Percentiles rank a stretch among this genome's conserved stretches.
Conservation (phyloP, 2,888 invertebrate genomes). For the Hydrotaea diabolus region DNA sequence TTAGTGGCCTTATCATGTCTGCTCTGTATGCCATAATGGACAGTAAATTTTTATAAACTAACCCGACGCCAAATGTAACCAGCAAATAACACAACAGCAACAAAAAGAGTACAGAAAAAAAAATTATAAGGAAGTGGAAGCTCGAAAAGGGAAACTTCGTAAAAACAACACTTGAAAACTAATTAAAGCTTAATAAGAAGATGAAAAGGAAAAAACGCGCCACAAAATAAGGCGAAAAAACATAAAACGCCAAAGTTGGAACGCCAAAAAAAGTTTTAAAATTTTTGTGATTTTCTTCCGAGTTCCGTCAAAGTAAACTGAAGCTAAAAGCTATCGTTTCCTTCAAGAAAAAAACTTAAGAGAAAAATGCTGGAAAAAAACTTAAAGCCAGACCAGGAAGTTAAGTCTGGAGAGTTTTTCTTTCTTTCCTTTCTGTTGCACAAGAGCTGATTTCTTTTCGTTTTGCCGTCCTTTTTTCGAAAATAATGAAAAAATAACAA, state of each 20-base stretch:
- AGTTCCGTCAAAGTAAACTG: slow-evolving; percentile 5
- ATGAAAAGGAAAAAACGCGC: slow-evolving; percentile 61
- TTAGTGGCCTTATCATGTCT: slow-evolving; percentile 55
- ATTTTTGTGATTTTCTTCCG: slow-evolving; percentile 14
- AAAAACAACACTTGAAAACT: slow-evolving; percentile 79
- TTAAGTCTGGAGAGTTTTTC: slow-evolving; percentile 46
- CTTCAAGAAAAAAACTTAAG: not conserved
- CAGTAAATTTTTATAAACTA: slow-evolving; percentile 70
- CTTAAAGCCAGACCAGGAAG: slow-evolving; percentile 22
- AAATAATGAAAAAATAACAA: slow-evolving; percentile 67
- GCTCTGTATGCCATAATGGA: slow-evolving; percentile 57
- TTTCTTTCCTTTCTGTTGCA: slow-evolving; percentile 25
- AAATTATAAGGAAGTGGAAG: slow-evolving; percentile 25
- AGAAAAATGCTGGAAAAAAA: slow-evolving; percentile 14
- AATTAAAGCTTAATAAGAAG: slow-evolving; percentile 78
- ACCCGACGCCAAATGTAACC: slow-evolving; percentile 60
- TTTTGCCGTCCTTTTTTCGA: not conserved
- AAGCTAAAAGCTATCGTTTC: no score
- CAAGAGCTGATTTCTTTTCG: not conserved
- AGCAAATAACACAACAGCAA: slow-evolving; percentile 32
- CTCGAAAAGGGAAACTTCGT: slow-evolving; percentile 68
- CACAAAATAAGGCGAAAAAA: slow-evolving; percentile 67
- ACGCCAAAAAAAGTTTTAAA: slow-evolving; percentile 39
- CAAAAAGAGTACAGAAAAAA: slow-evolving; percentile 39
- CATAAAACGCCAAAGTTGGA: slow-evolving; percentile 54